Conservation (phyloP, 2,113 vertebrate genomes). For the Paracanthobrama guichenoti region DNA sequence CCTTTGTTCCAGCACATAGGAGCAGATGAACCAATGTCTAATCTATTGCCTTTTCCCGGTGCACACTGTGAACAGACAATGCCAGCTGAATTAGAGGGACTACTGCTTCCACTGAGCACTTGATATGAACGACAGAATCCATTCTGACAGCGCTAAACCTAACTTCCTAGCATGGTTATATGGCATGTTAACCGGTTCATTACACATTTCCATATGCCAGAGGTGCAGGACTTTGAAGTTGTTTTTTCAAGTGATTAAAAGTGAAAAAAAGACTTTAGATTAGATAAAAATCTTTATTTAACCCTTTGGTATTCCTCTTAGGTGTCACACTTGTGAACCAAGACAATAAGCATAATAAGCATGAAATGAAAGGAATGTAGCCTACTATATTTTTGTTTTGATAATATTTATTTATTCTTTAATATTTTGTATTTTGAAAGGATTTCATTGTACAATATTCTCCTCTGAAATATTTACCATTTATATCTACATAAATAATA, state of each 20-base stretch:
- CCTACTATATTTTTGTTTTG: neutral
- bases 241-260: neutral
- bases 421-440: neutral
- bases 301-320: neutral
- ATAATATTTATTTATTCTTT: neutral
- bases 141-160: constrained; percentile 65
- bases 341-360: too few relatives aligned
- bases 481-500: neutral
- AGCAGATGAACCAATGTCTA: constrained; percentile 73
- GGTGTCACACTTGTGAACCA: neutral
- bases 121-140: constrained; percentile 59
- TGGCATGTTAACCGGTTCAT: constrained; percentile 52
- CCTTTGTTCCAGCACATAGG: constrained; percentile 72
- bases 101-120: constrained; percentile 59
- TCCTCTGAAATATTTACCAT: neutral
- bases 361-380: too few relatives aligned
- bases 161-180: constrained; percentile 58
- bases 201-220: constrained; percentile 11
- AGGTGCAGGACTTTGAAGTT: neutral
- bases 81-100: constrained; percentile 69
- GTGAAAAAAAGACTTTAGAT: neutral
- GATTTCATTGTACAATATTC: neutral
- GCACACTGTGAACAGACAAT: constrained; percentile 75
- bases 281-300: neutral
- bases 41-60: constrained; percentile 69